phyloP scores from a whole-genome alignment of 2,113 vertebrate species.

The Microcebus griseorufus region DNA sequence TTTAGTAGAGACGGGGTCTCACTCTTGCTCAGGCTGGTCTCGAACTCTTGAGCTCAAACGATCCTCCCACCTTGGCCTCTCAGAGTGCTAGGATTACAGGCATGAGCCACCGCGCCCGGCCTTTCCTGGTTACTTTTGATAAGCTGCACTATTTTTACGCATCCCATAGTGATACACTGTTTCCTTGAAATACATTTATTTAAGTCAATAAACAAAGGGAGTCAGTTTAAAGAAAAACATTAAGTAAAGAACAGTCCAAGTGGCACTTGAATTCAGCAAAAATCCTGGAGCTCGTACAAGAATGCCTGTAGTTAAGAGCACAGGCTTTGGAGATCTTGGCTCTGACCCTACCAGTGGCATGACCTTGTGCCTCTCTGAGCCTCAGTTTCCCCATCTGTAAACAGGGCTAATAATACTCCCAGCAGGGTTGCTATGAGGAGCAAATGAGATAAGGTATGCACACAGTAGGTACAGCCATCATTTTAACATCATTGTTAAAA shows the following conservation, averaged over 20 bases:
- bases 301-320: not conserved
- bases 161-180: not conserved
- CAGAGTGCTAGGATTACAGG: no score
- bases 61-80: no score
- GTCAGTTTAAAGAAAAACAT: conserved; percentile 30
- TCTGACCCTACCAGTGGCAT: not conserved
- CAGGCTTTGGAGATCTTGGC: not conserved
- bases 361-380: not conserved
- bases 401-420: not conserved
- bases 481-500: no score
- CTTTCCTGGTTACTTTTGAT: not conserved
- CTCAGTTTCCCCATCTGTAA: not conserved
- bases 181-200: conserved; percentile 6
- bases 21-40: no score
- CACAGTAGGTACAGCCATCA: not conserved
- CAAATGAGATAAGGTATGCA: not conserved
- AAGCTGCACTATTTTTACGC: not conserved
- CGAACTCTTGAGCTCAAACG: no score
- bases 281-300: not conserved
- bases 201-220: conserved; percentile 1
- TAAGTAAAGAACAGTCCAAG: not conserved
- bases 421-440: not conserved
- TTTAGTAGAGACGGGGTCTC: no score
- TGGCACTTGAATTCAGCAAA: not conserved
- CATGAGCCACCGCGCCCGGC: no score